Percentiles rank a stretch among this genome's conserved stretches.
Evolutionary conservation across 2,888 invertebrate species (phyloP).

Genomic region (Lasioglossum villosulum): DNA sequence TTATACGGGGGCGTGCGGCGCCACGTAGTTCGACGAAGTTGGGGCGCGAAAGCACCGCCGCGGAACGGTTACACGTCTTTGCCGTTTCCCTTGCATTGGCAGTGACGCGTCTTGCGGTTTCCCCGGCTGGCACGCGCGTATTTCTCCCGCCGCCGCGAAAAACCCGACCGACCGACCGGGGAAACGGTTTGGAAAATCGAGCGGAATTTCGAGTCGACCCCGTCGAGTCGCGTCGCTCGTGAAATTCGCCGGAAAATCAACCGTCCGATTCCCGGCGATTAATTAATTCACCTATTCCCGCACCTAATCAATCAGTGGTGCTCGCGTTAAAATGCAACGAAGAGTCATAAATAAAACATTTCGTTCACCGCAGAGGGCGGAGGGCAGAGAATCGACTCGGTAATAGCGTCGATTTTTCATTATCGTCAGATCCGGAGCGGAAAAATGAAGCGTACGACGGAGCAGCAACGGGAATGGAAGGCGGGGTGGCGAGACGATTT

Average conservation of each 20-base stretch:
- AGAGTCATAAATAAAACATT: constrained; percentile 11
- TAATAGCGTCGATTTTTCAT: constrained; percentile 25
- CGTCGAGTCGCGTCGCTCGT: neutral
- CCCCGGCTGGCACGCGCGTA: constrained; percentile 30
- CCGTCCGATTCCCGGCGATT: neutral
- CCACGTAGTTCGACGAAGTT: constrained; percentile 61
- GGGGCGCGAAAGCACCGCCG: constrained; percentile 35
- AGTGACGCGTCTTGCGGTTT: constrained; percentile 48
- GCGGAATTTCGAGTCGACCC: neutral
- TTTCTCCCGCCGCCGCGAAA: constrained; percentile 9
- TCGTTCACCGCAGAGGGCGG: neutral
- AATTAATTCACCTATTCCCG: constrained; percentile 18
- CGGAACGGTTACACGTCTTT: constrained; percentile 62
- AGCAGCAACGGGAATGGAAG: neutral
- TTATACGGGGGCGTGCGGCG: constrained; percentile 61
- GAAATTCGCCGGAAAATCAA: neutral
- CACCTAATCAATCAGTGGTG: neutral
- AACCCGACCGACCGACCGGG: constrained; percentile 15
- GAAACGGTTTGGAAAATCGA: constrained; percentile 22
- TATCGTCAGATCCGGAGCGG: neutral
- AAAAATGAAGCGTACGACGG: neutral
- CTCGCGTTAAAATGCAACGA: neutral
- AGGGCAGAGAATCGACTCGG: neutral
- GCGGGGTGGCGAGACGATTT: neutral
- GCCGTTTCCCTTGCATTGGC: constrained; percentile 49